Conservation (phyloP, 92 coral and sea anemone genomes). For the Desmophyllum pertusum region DNA sequence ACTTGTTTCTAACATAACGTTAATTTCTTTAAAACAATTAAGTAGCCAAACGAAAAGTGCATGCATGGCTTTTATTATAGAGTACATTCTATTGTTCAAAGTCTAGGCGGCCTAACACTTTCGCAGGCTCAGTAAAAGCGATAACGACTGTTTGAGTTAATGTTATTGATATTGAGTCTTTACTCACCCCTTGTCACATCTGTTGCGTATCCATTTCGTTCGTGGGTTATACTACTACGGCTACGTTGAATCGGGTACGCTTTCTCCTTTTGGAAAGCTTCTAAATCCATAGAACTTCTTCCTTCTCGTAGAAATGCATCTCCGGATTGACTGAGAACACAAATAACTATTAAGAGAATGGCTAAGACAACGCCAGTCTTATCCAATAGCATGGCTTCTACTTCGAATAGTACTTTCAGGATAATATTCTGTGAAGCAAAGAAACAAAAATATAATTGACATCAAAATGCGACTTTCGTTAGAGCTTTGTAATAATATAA, state of each 20-base stretch:
- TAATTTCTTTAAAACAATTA: background rate
- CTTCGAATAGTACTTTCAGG: background rate
- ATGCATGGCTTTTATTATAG: background rate
- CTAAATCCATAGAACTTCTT: background rate
- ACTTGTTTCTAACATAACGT: background rate
- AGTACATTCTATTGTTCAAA: background rate
- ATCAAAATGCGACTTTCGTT: background rate
- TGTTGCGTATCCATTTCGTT: background rate
- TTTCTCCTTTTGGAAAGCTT: background rate
- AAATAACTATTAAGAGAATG: background rate
- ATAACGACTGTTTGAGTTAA: background rate
- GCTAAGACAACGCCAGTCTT: background rate
- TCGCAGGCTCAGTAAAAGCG: background rate
- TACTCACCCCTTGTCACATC: slow-evolving; percentile 8
- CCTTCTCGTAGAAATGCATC: slow-evolving; percentile 26
- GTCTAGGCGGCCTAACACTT: no score
- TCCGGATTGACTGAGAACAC: background rate
- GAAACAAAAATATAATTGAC: background rate
- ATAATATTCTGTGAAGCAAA: background rate
- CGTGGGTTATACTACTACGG: background rate
- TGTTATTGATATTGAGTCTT: no score
- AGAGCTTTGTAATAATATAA: background rate
- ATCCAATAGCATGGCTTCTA: background rate
- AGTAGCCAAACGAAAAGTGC: no score
- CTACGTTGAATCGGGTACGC: background rate